Conservation (phyloP, 2,888 invertebrate genomes). For the Cremastobaeus sp. region DNA sequence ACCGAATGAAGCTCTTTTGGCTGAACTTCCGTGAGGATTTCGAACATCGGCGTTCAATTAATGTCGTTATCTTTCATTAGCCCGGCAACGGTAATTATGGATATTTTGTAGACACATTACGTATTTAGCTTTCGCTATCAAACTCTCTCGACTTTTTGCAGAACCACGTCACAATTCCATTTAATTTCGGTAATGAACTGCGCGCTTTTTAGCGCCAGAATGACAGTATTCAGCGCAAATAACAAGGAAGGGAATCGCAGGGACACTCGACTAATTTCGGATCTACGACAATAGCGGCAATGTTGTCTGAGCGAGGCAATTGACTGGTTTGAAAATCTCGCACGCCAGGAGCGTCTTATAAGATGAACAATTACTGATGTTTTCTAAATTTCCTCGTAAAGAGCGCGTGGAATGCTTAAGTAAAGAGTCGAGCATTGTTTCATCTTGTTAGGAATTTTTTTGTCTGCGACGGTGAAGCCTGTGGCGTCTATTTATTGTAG, state of each 20-base stretch:
- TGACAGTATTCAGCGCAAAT: not conserved
- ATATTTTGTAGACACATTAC: constrained; percentile 18
- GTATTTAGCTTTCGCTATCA: constrained; percentile 35
- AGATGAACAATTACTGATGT: constrained; percentile 7
- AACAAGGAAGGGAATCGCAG: not conserved
- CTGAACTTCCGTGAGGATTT: no score
- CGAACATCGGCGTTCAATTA: constrained; percentile 4
- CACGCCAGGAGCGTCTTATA: not conserved
- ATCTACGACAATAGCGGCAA: not conserved
- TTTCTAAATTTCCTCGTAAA: constrained; percentile 2
- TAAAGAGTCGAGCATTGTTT: not conserved
- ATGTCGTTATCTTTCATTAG: constrained; percentile 14
- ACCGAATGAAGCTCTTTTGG: no score
- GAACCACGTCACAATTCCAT: constrained; percentile 2
- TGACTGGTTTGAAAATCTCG: not conserved
- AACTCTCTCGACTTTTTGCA: constrained; percentile 19
- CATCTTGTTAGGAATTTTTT: not conserved
- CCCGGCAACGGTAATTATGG: constrained; percentile 13
- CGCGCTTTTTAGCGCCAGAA: constrained; percentile 3
- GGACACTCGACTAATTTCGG: constrained; percentile 9
- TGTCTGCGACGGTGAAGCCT: not conserved
- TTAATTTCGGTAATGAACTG: constrained; percentile 1
- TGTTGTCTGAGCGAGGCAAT: constrained; percentile 2
- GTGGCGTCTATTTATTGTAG: constrained; percentile 3
- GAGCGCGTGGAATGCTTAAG: not conserved